These are phyloP conservation scores for Noctua janthe DNA, from an alignment of 2,888 invertebrate species.

Conservation along the genomic window DNA sequence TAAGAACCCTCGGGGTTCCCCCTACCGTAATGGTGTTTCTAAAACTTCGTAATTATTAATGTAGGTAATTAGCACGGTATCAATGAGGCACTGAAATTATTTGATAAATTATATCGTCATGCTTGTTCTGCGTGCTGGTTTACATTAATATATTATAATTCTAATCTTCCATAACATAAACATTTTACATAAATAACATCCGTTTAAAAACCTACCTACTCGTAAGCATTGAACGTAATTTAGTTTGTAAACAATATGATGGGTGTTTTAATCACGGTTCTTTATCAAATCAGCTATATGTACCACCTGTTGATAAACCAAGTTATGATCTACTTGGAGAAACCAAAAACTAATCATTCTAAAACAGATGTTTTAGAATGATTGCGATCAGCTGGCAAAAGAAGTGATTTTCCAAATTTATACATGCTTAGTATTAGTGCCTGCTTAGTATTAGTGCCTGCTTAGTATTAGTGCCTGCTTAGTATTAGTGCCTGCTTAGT, in stretches of 20 bases:
- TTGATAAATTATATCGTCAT: slow-evolving; percentile 8
- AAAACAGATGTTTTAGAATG: neutral
- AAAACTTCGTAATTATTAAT: neutral
- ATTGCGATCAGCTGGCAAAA: neutral
- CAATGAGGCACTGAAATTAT: neutral
- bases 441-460: no score
- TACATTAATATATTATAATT: no score
- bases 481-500: neutral
- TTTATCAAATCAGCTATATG: neutral
- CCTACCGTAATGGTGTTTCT: neutral
- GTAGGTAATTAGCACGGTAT: neutral
- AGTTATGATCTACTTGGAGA: neutral
- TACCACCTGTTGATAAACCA: neutral
- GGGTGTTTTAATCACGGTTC: neutral
- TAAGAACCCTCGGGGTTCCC: neutral
- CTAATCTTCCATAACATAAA: neutral
- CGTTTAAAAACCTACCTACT: neutral
- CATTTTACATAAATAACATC: neutral
- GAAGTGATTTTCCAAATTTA: neutral
- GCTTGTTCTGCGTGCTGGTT: neutral
- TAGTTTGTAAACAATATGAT: neutral
- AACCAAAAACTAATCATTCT: neutral
- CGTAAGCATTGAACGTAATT: neutral
- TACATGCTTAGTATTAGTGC: neutral
- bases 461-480: no score